These are phyloP conservation scores for Notoglanidium macrostoma DNA, from an alignment of 2,797 vertebrate genomes.

Conservation along the genomic window DNA sequence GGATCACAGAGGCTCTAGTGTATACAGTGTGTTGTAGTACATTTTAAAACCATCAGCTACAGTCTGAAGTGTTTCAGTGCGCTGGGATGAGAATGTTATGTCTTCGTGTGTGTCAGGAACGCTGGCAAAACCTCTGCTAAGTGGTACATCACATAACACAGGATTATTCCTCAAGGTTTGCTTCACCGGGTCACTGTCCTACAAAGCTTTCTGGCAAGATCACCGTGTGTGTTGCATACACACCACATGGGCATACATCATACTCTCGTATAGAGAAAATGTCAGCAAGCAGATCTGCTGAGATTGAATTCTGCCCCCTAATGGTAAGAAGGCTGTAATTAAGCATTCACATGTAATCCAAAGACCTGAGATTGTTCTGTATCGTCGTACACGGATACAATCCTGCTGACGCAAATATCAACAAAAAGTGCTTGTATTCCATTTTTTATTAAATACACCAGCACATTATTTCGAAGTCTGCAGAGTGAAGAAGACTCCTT, in stretches of 20 bases:
- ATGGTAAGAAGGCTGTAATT: neutral
- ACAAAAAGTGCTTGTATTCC: neutral
- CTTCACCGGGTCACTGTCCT: neutral
- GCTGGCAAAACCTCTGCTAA: neutral
- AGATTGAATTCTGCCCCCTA: conserved; percentile 1
- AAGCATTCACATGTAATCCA: neutral
- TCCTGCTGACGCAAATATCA: neutral
- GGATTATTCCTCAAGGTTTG: neutral
- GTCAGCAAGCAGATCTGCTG: neutral
- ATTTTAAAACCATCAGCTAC: neutral
- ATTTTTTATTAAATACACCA: neutral
- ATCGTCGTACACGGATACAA: no score
- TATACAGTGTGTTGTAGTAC: neutral
- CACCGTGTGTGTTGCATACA: neutral
- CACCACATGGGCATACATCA: no score
- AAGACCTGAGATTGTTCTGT: neutral
- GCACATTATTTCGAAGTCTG: neutral
- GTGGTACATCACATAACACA: neutral
- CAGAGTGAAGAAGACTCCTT: neutral
- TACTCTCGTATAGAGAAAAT: neutral
- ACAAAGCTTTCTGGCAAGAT: neutral
- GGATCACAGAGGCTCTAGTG: neutral
- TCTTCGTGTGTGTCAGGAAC: neutral
- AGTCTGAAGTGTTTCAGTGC: neutral
- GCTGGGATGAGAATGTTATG: neutral